phyloP scores from a whole-genome alignment of 2,888 invertebrate genomes.

The Drosophila heteroneura region DNA sequence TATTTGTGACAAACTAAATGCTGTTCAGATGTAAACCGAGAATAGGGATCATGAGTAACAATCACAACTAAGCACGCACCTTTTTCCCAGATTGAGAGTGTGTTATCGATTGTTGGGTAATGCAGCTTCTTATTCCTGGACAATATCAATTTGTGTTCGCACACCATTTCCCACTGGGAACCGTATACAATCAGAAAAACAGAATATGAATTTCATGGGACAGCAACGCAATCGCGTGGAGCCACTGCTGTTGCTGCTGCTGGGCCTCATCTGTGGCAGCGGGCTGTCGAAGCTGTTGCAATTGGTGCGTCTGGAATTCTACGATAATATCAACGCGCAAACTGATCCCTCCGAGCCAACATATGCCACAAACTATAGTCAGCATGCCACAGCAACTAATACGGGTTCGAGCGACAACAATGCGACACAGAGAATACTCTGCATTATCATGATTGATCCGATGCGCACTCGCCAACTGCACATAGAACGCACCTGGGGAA shows the following conservation, averaged over 20 bases:
- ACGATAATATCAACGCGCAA: neutral
- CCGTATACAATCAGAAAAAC: neutral
- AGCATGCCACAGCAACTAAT: neutral
- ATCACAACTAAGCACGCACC: neutral
- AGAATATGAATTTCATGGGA: slow-evolving; percentile 30
- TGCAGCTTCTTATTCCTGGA: too few species aligned
- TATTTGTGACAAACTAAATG: neutral
- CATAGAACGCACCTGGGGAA: slow-evolving; percentile 97
- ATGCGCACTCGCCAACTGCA: slow-evolving; percentile 92
- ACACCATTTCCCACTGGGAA: neutral
- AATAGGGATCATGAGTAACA: neutral
- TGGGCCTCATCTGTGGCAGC: slow-evolving; percentile 77
- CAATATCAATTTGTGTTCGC: neutral
- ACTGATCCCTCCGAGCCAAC: neutral
- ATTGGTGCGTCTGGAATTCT: slow-evolving; percentile 22
- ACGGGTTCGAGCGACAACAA: neutral
- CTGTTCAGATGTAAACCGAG: neutral
- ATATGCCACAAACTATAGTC: neutral
- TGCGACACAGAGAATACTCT: slow-evolving; percentile 89
- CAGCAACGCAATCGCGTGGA: slow-evolving; percentile 53
- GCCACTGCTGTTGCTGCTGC: slow-evolving; percentile 65
- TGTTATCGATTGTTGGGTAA: neutral
- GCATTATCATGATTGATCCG: slow-evolving; percentile 98
- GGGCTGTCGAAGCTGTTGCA: slow-evolving; percentile 74
- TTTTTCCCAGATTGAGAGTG: neutral